Conservation (phyloP, 2,113 vertebrate species). For the Nycticebus coucang region DNA sequence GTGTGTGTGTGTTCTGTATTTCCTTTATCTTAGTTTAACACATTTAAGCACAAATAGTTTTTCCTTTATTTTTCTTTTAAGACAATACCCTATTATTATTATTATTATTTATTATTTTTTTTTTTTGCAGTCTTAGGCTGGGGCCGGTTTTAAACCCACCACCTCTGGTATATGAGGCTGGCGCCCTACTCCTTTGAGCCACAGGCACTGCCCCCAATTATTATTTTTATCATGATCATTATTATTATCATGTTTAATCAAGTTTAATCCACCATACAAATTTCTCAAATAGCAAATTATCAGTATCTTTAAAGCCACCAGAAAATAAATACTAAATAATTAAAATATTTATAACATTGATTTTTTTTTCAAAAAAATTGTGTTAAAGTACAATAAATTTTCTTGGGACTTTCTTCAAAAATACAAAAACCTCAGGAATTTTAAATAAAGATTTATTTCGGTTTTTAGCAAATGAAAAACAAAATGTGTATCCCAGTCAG, state of each 20-base stretch:
- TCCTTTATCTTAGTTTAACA: neutral
- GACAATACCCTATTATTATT: neutral
- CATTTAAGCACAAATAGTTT: neutral
- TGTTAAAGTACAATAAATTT: neutral
- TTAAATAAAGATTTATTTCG: neutral
- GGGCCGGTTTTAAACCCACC: no score
- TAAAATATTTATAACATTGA: neutral
- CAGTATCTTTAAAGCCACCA: neutral
- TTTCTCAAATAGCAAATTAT: neutral
- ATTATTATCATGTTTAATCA: neutral
- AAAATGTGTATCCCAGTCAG: neutral
- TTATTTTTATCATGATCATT: neutral
- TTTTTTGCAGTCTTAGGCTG: no score
- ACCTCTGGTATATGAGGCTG: no score
- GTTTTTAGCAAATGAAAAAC: neutral
- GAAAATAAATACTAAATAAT: no score
- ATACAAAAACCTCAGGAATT: neutral
- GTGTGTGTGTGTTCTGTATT: neutral
- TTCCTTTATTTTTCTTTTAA: neutral
- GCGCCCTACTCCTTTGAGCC: no score
- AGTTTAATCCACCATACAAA: neutral
- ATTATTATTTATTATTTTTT: no score
- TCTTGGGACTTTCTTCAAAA: neutral
- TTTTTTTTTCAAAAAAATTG: neutral
- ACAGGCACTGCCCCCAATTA: no score